Evolutionary conservation across 2,888 invertebrate species (phyloP), one percentile per base, ranked within the genome.

Genomic region (Merodon equestris): DNA sequence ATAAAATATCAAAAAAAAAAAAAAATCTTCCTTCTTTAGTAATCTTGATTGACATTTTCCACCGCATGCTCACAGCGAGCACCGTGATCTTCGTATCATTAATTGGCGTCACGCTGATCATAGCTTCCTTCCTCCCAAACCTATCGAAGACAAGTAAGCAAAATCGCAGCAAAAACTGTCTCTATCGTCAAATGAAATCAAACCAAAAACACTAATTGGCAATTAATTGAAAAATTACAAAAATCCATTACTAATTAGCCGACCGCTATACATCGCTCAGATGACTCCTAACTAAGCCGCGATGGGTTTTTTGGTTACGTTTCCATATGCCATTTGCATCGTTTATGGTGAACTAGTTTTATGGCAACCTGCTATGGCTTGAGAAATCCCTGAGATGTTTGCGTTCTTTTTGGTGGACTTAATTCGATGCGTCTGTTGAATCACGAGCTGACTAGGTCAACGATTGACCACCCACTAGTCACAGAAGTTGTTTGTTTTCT

Each of bases 171-270:
- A 1, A 14, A 19, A 27, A 9, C 13, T n/a, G 38, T 36, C 61
- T 12, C 27, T 14, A 34, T 14, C 45, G 42, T 38, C 27, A 61
- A 54, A 72, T 61, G 60, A 67, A 36, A 67, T 67, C 57, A 77
- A 27, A 67, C 77, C 61, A 42, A 71, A 70, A 38, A 51, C 73
- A 73, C 77, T 77, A 77, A 77, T 77, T 77, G 77, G 53, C 77
- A 77, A 77, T 77, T 77, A 77, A 77, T 77, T 77, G 73, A 77
- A 77, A 67, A 77, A 77, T 77, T 77, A 77, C 77, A 77, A 73
- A 68, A 72, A 77, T 77, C 73, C 73, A 60, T 53, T 73, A 63
- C 73, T 77, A 77, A 77, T 77, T 77, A 77, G 77, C 61, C 50
- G 51, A 42, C 44, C 67, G 27, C 27, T 27, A 27, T 27, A 27